Evolutionary conservation across 2,888 invertebrate genomes (phyloP).

Genomic region (Pammene aurita): DNA sequence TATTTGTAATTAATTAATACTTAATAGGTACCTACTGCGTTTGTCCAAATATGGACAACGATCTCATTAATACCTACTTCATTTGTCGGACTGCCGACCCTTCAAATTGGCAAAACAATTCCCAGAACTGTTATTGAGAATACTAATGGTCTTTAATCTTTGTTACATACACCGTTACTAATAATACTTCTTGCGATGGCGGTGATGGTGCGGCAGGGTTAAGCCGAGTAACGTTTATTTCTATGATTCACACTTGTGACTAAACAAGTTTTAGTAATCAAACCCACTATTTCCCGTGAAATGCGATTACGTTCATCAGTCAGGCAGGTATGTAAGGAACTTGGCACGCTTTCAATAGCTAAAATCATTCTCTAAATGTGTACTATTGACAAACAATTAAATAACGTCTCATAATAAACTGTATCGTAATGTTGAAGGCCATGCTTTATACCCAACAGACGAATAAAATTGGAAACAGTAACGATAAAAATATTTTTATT

Average conservation of each 20-base stretch:
- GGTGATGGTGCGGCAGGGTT: slow-evolving; percentile 21
- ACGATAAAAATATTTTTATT: slow-evolving; percentile 24
- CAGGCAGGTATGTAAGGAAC: slow-evolving; percentile 52
- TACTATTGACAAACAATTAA: slow-evolving; percentile 45
- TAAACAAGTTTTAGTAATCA: slow-evolving; percentile 53
- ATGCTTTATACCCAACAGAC: slow-evolving; percentile 8
- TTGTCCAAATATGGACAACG: too few relatives aligned
- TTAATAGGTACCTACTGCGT: too few relatives aligned
- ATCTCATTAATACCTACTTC: not conserved
- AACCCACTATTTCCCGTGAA: slow-evolving; percentile 52
- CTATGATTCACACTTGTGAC: slow-evolving; percentile 45
- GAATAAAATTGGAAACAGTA: slow-evolving; percentile 2
- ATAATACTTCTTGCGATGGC: slow-evolving; percentile 17
- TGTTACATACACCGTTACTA: slow-evolving; percentile 28
- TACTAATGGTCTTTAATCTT: slow-evolving; percentile 19
- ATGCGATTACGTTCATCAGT: slow-evolving; percentile 47
- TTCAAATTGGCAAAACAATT: not conserved
- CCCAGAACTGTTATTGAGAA: slow-evolving; percentile 35
- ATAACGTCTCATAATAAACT: slow-evolving; percentile 18
- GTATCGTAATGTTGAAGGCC: slow-evolving; percentile 24
- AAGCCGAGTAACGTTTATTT: slow-evolving; percentile 28
- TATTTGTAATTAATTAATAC: too few relatives aligned
- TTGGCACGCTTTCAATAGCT: slow-evolving; percentile 61
- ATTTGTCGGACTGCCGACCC: not conserved
- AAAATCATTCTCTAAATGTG: slow-evolving; percentile 51